Evolutionary conservation across 92 coral and sea anemone genomes (phyloP), one percentile per base, ranked within the genome.

Genomic region (Epizoanthus scotinus): DNA sequence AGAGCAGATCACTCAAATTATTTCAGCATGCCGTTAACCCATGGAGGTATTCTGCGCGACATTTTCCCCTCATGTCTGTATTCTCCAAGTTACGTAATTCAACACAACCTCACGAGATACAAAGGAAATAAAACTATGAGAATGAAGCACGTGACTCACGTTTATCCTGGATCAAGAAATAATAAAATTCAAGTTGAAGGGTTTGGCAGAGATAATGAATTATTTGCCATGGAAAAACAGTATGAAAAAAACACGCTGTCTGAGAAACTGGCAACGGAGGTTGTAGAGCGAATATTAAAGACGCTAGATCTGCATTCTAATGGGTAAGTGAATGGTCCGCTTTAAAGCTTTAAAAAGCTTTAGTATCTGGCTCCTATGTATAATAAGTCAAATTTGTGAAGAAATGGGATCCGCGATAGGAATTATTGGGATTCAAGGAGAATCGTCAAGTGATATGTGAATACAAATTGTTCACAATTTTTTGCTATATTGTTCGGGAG

Each of bases 261-360:
- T 15, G 71, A 36, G 26, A 31, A 67, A 67, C 24, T 31, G 53
- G 71, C 71, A 10, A 67, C 40, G 71, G 71, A 67, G 21, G 24
- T 36, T 67, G 71, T 67, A 19, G 71, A 67, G 19, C 6, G 49
- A n/a, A 1, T 67, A 18, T 67, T 67, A 22, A 47, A 20, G 19
- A 15, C 8, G 1, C 21, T 67, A 53, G 71, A 67, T 14, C 3
- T 5, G 5, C 36, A 67, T 0, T 21, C 8, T 10, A 67, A 36
- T 29, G 40, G 49, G 71, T 67, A 13, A 27, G 71, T 38, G 52
- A 47, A 47, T 47, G 52, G 52, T 8, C 12, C 52, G 12, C 10
- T 8, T 1, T 31, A 1, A 31, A 13, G 12, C 50, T 44, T 7
- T 44, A 31, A 4, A 31, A 4, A 31, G 44, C 8, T 40, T 1